Evolutionary conservation across 2,797 vertebrate species (phyloP).

Genomic region (Borostomias antarcticus): DNA sequence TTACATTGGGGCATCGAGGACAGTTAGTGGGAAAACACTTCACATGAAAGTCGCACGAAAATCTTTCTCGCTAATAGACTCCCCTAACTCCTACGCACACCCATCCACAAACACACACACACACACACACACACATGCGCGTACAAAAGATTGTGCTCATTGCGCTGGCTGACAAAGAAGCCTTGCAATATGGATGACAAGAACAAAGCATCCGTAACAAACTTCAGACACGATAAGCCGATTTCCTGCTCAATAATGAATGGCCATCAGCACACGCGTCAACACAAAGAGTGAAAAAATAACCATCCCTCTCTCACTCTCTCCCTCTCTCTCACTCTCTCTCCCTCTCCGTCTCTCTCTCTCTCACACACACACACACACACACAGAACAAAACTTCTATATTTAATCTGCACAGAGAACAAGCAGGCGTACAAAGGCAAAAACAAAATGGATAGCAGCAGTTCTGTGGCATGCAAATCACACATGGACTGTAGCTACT

Average conservation of each 20-base stretch:
- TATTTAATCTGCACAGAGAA: conserved; percentile 82
- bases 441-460: conserved; percentile 77
- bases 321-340: no score
- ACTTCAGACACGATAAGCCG: conserved; percentile 77
- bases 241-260: conserved; percentile 84
- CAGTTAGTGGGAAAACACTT: conserved; percentile 72
- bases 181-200: conserved; percentile 81
- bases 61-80: conserved; percentile 10
- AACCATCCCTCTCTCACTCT: conserved; percentile 62
- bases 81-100: neutral
- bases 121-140: conserved; percentile 25
- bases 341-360: conserved; percentile 63
- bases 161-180: conserved; percentile 77
- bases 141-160: conserved; percentile 66
- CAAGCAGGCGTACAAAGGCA: conserved; percentile 76
- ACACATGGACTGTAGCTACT: conserved; percentile 72
- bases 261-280: conserved; percentile 76
- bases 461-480: conserved; percentile 81
- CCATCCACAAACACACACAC: neutral
- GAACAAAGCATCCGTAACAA: conserved; percentile 80
- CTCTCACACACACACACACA: no score
- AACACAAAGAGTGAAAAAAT: conserved; percentile 67
- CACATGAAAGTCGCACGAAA: conserved; percentile 55
- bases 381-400: conserved; percentile 82
- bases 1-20: conserved; percentile 54